phyloP scores from a whole-genome alignment of 2,113 vertebrate genomes.

The Sturnira hondurensis region DNA sequence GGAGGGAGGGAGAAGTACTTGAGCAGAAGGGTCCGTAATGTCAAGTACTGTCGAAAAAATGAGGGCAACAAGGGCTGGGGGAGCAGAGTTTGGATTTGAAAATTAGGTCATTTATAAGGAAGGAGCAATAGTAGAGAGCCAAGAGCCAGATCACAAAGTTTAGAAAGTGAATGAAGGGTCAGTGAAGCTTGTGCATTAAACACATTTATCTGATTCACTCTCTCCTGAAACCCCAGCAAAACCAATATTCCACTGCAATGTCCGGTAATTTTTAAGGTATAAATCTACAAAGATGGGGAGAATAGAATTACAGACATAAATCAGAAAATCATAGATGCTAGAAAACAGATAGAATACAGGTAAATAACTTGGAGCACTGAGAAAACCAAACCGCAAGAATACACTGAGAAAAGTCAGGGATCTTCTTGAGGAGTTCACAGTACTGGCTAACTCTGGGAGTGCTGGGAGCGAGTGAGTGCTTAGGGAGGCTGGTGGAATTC shows the following conservation, averaged over 20 bases:
- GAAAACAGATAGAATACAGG: not conserved
- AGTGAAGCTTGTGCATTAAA: not conserved
- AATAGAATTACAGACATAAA: not conserved
- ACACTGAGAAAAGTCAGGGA: not conserved
- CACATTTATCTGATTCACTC: not conserved
- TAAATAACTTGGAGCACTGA: not conserved
- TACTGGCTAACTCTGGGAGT: not conserved
- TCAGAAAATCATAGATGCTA: not conserved
- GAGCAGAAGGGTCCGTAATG: not conserved
- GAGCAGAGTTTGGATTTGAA: not conserved
- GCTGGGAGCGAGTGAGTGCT: not conserved
- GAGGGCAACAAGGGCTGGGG: not conserved
- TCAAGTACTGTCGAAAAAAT: not conserved
- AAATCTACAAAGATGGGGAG: not conserved
- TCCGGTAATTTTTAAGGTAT: not conserved
- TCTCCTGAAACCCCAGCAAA: not conserved
- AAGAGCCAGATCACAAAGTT: not conserved
- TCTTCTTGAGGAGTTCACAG: not conserved
- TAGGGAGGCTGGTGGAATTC: accelerated
- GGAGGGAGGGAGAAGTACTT: not conserved
- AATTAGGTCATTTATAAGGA: not conserved
- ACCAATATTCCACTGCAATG: not conserved
- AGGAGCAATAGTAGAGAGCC: not conserved
- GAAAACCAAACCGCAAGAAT: not conserved
- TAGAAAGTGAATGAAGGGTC: not conserved